Evolutionary conservation across 2,113 vertebrate species (phyloP), one percentile per base, ranked within the genome.

Genomic region (Tragelaphus strepsiceros): DNA sequence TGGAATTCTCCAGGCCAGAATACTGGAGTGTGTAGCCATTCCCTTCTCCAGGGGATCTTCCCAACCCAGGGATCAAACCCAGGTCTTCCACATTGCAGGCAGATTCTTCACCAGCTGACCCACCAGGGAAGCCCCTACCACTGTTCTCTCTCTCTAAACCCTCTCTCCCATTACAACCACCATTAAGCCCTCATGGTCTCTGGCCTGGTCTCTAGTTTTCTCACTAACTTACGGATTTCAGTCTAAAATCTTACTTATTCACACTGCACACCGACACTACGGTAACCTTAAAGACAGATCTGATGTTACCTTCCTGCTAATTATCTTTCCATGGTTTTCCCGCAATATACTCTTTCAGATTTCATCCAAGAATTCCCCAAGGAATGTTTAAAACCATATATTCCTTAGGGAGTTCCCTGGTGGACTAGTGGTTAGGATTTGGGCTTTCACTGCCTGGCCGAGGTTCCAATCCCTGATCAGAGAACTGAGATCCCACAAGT

Each of bases 381-480:
- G 85, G n/a, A 86, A 64, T 88, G 88, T 81, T 85, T 51, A 51
- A 93, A 97, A 93, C 35, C 78, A 88, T 49, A 13, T 91, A 88
- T 67, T 95, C 67, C 32, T 56, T 85, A 56, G 24, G 74, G 39
- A 78, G 39, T 46, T 78, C 26, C 43, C 43, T 30, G 77, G 77
- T 49, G 14, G 77, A 46, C 43, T 30, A 28, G 24, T 49, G 14
- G 43, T 78, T 78, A 78, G 77, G 77, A 78, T 78, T 78, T 26
- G 43, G 43, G 24, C 74, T 78, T 78, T 78, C 43, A 49, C 39
- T 49, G 26, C 24, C 74, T 49, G 24, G 26, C 43, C 43, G 7
- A 49, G 43, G 77, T 78, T 78, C 77, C 43, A 49, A 78, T 49
- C 26, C 26, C 43, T 49, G 26, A 26, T 30, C 43, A 46, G 43